Evolutionary conservation across 2,113 vertebrate species (phyloP).

Genomic region (Uropsilus gracilis): DNA sequence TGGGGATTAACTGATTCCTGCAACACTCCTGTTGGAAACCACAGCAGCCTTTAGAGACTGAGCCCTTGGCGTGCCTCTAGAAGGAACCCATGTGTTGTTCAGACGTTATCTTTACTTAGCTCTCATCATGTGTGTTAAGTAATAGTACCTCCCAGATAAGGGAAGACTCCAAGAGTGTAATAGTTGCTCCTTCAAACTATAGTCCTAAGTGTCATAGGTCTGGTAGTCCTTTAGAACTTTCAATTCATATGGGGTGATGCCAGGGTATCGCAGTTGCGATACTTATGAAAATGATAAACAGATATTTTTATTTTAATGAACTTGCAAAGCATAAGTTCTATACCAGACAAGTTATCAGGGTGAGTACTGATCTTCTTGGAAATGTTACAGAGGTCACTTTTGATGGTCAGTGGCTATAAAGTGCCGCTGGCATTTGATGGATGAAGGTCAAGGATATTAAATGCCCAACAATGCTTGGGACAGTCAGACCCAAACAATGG

Average conservation of each 20-base stretch:
- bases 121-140: neutral
- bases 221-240: neutral
- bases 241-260: neutral
- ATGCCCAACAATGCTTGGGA: neutral
- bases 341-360: neutral
- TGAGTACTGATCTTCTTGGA: neutral
- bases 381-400: neutral
- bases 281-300: constrained; percentile 3
- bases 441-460: neutral
- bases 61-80: neutral
- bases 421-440: neutral
- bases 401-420: neutral
- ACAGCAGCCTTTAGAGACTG: neutral
- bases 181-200: neutral
- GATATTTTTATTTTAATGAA: neutral
- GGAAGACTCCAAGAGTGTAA: neutral
- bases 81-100: neutral
- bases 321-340: neutral
- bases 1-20: neutral
- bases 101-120: neutral
- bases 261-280: neutral
- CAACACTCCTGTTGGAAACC: neutral
- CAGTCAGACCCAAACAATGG: neutral
- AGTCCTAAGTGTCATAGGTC: neutral
- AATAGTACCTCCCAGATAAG: neutral